Evolutionary conservation across 2,113 vertebrate species (phyloP).

Genomic region (Thryonomys swinderianus): DNA sequence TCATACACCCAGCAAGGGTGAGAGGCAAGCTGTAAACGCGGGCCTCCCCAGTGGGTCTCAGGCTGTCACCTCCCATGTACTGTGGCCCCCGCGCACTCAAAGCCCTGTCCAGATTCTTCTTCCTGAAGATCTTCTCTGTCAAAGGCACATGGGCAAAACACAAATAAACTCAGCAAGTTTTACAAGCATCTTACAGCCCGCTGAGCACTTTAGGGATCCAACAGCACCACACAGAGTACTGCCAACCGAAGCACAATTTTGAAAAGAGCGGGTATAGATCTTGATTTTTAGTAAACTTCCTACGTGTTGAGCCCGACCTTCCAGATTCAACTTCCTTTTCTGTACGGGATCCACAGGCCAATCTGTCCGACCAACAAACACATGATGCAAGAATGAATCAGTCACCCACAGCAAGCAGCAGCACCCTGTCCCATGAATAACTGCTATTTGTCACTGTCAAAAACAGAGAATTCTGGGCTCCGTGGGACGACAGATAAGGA

Average conservation of each 20-base stretch:
- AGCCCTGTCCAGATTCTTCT: too few relatives aligned
- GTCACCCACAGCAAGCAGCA: background rate
- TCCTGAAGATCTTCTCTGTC: background rate
- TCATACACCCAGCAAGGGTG: background rate
- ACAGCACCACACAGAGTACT: background rate
- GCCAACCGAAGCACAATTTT: background rate
- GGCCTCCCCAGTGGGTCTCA: background rate
- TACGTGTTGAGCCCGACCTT: background rate
- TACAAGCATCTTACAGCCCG: background rate
- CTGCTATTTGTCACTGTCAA: background rate
- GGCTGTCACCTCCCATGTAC: background rate
- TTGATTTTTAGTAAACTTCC: slow-evolving; percentile 37
- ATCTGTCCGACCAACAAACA: background rate
- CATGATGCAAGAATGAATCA: background rate
- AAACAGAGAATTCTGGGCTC: background rate
- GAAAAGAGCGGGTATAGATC: background rate
- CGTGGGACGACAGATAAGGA: background rate
- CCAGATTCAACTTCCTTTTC: slow-evolving; percentile 6
- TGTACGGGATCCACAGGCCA: background rate
- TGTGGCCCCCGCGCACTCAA: background rate
- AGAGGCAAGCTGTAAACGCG: background rate
- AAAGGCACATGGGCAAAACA: background rate
- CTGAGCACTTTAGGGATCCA: background rate
- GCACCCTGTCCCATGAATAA: background rate
- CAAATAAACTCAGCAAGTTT: background rate